Conservation (phyloP, 2,113 vertebrate species). For the Turdus rufiventris region DNA sequence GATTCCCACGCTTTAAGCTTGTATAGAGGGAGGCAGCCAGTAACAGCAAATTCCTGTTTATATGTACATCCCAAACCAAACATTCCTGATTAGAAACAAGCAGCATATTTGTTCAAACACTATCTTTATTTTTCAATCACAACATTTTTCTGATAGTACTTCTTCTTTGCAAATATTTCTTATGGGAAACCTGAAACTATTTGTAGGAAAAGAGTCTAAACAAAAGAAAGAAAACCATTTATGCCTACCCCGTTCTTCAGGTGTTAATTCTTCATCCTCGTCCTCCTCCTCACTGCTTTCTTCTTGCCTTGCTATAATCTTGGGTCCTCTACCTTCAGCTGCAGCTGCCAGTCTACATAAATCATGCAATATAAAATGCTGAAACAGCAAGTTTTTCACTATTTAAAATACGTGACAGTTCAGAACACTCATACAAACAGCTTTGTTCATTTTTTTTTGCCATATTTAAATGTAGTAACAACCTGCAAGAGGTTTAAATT, state of each 20-base stretch:
- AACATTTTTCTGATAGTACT: not conserved
- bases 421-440: not conserved
- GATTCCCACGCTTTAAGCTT: not conserved
- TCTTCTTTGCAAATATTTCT: not conserved
- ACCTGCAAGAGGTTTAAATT: not conserved
- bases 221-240: not conserved
- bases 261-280: conserved; percentile 78
- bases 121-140: not conserved
- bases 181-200: not conserved
- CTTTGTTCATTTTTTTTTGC: not conserved
- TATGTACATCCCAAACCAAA: not conserved
- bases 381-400: not conserved
- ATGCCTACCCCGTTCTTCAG: conserved; percentile 86
- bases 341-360: conserved; percentile 80
- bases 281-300: conserved; percentile 90
- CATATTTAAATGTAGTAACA: not conserved
- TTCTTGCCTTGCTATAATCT: conserved; percentile 66
- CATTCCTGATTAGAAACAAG: not conserved
- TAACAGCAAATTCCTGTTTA: not conserved
- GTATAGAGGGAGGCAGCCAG: not conserved
- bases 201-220: not conserved
- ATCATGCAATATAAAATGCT: not conserved
- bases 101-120: not conserved
- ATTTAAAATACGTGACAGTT: not conserved
- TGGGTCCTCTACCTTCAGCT: conserved; percentile 84